Percentiles rank a stretch among this genome's conserved stretches.
These are phyloP conservation scores for Oxyteleia sp. DNA, from an alignment of 2,888 invertebrate species.

Conservation along the genomic window DNA sequence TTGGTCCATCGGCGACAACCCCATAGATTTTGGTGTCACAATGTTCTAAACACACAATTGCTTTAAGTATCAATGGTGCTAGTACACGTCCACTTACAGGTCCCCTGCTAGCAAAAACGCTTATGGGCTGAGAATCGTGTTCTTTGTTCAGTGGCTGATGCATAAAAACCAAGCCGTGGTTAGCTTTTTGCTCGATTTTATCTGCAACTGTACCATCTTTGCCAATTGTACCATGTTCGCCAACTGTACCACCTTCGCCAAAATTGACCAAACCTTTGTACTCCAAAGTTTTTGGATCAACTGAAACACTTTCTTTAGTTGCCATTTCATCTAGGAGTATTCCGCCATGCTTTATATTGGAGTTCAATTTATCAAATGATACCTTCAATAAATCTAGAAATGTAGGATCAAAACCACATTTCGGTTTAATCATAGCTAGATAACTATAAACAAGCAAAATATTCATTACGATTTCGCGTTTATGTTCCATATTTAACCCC, in stretches of 20 bases:
- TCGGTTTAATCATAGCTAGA: constrained; percentile 19
- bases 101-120: constrained; percentile 9
- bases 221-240: too few relatives aligned
- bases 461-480: too few relatives aligned
- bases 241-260: too few relatives aligned
- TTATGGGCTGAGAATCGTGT: background rate
- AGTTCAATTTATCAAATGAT: background rate
- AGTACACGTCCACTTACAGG: background rate
- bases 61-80: constrained; percentile 1
- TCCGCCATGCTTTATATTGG: constrained; percentile 6
- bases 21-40: background rate
- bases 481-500: too few relatives aligned
- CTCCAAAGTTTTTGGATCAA: constrained; percentile 9
- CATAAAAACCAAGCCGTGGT: constrained; percentile 11
- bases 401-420: constrained; percentile 18
- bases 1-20: background rate
- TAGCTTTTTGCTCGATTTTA: constrained; percentile 1
- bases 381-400: constrained; percentile 2
- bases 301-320: constrained; percentile 4
- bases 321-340: constrained; percentile 14
- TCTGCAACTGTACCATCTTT: background rate
- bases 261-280: constrained; percentile 23
- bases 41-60: constrained; percentile 1
- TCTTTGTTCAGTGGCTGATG: constrained; percentile 2
- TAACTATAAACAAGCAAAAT: too few relatives aligned